A percentile compares a stretch with the other conserved stretches of the same genome.
Conservation (phyloP, 1,140 invertebrate species). For the Linepithema humile region DNA sequence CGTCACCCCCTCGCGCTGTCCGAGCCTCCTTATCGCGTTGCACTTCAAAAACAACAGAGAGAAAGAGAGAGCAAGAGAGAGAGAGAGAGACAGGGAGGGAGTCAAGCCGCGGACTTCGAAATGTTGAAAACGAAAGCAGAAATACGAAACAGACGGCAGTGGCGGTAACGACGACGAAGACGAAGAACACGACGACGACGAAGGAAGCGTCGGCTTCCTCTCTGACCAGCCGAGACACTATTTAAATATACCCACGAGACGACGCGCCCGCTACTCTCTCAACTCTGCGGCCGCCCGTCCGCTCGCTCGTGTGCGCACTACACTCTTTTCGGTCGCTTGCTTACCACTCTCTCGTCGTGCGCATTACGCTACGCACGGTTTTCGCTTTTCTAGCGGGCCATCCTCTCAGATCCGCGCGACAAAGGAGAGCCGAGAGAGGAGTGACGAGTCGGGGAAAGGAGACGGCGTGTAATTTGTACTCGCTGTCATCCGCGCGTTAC, state of each 20-base stretch:
- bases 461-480: background rate
- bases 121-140: background rate
- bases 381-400: background rate
- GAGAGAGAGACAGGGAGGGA: background rate
- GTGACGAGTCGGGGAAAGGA: background rate
- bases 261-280: slow-evolving; percentile 48
- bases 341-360: slow-evolving; percentile 28
- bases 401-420: slow-evolving; percentile 16
- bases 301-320: slow-evolving; percentile 49
- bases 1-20: slow-evolving; percentile 41
- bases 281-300: slow-evolving; percentile 35
- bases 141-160: slow-evolving; percentile 3
- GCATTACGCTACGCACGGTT: background rate
- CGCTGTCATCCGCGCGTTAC: slow-evolving; percentile 4
- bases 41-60: slow-evolving; percentile 70
- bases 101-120: background rate
- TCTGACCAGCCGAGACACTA: slow-evolving; percentile 70
- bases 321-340: slow-evolving; percentile 13
- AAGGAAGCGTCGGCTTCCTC: slow-evolving; percentile 65
- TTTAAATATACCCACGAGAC: slow-evolving; percentile 71
- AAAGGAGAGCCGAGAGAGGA: background rate
- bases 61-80: slow-evolving; percentile 24
- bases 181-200: slow-evolving; percentile 36
- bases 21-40: slow-evolving; percentile 66
- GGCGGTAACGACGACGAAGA: background rate